Conservation (phyloP, 1,140 invertebrate species). For the Eriocheir sinensis region DNA sequence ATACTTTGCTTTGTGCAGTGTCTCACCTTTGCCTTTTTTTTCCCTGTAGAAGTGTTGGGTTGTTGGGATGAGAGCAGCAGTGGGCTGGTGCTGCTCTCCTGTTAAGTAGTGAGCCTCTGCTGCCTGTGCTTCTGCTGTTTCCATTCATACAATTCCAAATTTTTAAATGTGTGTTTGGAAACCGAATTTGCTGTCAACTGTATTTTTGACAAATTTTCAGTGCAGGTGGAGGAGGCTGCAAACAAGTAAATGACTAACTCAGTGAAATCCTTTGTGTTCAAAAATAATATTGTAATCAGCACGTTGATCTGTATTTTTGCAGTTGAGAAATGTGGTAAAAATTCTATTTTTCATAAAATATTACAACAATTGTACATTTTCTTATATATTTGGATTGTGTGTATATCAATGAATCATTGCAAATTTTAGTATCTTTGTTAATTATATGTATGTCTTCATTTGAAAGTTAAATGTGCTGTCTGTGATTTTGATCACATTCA, state of each 20-base stretch:
- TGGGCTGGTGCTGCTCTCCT: background rate
- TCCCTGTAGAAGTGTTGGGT: background rate
- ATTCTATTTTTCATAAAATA: slow-evolving; percentile 27
- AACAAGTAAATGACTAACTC: background rate
- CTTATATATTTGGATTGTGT: background rate
- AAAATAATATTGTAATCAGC: background rate
- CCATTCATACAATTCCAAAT: background rate
- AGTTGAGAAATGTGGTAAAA: background rate
- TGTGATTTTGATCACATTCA: background rate
- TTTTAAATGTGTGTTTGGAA: background rate
- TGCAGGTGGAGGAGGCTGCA: background rate
- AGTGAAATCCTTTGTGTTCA: slow-evolving; percentile 13
- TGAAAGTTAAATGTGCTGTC: background rate
- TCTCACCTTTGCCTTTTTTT: background rate
- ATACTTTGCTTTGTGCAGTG: background rate
- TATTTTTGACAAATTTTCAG: background rate
- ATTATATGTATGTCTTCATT: background rate
- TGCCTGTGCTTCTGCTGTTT: background rate
- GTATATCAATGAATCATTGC: background rate
- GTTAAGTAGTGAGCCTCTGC: background rate
- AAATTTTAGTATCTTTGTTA: background rate
- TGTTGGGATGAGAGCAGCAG: background rate
- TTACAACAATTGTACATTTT: slow-evolving; percentile 2
- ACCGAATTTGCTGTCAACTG: background rate
- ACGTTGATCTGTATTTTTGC: background rate